Conservation (phyloP, 2,888 invertebrate species). For the Volucella bombylans region DNA sequence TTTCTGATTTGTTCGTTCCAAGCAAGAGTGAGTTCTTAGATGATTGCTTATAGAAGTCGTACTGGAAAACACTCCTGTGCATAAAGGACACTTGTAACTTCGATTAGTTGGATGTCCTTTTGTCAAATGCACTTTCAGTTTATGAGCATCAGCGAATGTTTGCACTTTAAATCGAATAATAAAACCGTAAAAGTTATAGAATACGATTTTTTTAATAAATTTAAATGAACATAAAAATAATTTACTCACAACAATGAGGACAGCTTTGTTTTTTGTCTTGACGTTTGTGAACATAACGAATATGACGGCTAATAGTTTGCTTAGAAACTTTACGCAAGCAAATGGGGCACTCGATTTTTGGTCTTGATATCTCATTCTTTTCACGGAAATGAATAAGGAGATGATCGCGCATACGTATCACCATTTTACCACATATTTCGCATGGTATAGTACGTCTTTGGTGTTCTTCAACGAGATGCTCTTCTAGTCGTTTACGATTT, state of each 20-base stretch:
- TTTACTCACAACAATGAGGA: constrained; percentile 45
- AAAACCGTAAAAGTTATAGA: background rate
- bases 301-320: constrained; percentile 49
- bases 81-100: constrained; percentile 31
- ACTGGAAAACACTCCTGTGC: constrained; percentile 32
- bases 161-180: constrained; percentile 7
- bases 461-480: constrained; percentile 46
- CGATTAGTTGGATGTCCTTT: constrained; percentile 27
- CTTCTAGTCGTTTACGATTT: constrained; percentile 43
- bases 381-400: constrained; percentile 48
- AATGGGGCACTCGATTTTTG: constrained; percentile 42
- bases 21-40: constrained; percentile 37
- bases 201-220: background rate
- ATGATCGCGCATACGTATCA: constrained; percentile 52
- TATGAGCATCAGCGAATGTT: constrained; percentile 47
- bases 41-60: constrained; percentile 35
- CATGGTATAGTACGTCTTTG: constrained; percentile 51
- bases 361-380: constrained; percentile 31
- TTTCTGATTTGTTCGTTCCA: background rate
- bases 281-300: constrained; percentile 38
- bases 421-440: constrained; percentile 52
- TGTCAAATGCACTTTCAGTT: constrained; percentile 21
- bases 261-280: constrained; percentile 41
- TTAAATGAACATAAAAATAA: too few species aligned
- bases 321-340: constrained; percentile 49